A percentile compares a stretch with the other conserved stretches of the same genome.
Conservation (phyloP, 2,888 invertebrate species). For the Chrysolina oricalcia region DNA sequence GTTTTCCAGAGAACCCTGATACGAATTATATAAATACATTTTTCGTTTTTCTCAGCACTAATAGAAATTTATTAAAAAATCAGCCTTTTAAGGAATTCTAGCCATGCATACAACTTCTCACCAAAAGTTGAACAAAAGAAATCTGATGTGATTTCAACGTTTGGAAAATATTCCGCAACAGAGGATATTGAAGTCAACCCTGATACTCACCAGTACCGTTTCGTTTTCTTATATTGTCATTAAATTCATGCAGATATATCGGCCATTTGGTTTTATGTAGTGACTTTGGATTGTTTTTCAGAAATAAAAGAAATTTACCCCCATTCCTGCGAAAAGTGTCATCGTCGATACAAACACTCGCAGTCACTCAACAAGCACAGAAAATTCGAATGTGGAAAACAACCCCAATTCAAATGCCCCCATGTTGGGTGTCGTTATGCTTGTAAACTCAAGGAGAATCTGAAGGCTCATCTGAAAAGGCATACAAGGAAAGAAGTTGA, state of each 20-base stretch:
- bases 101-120: too few species aligned
- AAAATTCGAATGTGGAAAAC: conserved; percentile 50
- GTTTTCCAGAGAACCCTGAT: too few species aligned
- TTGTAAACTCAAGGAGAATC: conserved; percentile 42
- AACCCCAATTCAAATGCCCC: conserved; percentile 72
- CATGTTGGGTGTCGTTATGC: conserved; percentile 13
- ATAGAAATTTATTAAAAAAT: too few species aligned
- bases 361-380: conserved; percentile 50
- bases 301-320: not conserved
- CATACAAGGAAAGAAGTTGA: conserved; percentile 11
- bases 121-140: too few species aligned
- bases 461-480: conserved; percentile 39
- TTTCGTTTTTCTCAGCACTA: too few species aligned
- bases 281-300: not conserved
- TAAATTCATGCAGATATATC: not conserved
- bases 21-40: too few species aligned
- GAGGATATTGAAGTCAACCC: too few species aligned
- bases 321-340: conserved; percentile 49
- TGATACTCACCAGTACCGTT: too few species aligned
- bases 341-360: conserved; percentile 58
- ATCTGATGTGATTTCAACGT: too few species aligned
- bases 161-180: too few species aligned
- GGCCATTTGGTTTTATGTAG: not conserved
- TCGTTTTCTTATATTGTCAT: too few species aligned
- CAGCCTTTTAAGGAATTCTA: too few species aligned